Percentiles rank a stretch among this genome's conserved stretches.
Evolutionary conservation across 2,113 vertebrate genomes (phyloP).

Genomic region (Felis chaus): DNA sequence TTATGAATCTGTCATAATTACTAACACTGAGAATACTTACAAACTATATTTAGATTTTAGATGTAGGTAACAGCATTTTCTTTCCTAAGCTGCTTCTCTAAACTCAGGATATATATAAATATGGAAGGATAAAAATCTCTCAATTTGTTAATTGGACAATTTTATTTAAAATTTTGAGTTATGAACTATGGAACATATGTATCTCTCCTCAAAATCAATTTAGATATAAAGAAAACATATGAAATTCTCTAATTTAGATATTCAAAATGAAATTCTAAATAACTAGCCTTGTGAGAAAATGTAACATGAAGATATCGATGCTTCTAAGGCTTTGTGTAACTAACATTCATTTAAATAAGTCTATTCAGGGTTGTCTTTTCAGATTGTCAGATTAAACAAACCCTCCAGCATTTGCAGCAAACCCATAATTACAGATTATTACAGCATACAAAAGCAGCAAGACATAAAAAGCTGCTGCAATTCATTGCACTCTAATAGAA

Average conservation of each 20-base stretch:
- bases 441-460: conserved; percentile 87
- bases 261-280: conserved; percentile 81
- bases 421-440: conserved; percentile 90
- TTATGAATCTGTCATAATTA: conserved; percentile 44
- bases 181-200: conserved; percentile 39
- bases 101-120: conserved; percentile 38
- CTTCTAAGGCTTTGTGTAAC: conserved; percentile 82
- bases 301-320: conserved; percentile 83
- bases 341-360: conserved; percentile 83
- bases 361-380: conserved; percentile 89
- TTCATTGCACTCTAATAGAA: conserved; percentile 85
- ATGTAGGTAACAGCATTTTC: conserved; percentile 46
- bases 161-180: conserved; percentile 42
- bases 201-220: background rate
- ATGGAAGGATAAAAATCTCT: conserved; percentile 28
- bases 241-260: conserved; percentile 79
- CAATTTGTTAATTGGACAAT: conserved; percentile 26
- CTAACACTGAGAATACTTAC: conserved; percentile 10
- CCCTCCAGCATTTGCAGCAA: conserved; percentile 85
- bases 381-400: conserved; percentile 89
- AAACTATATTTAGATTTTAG: conserved; percentile 33
- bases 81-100: conserved; percentile 23
- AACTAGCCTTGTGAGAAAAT: conserved; percentile 78
- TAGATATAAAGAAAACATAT: conserved; percentile 44
- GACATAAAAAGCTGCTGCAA: conserved; percentile 86